Conservation (phyloP, 1,140 invertebrate species). For the Paraescarpia echinospica region DNA sequence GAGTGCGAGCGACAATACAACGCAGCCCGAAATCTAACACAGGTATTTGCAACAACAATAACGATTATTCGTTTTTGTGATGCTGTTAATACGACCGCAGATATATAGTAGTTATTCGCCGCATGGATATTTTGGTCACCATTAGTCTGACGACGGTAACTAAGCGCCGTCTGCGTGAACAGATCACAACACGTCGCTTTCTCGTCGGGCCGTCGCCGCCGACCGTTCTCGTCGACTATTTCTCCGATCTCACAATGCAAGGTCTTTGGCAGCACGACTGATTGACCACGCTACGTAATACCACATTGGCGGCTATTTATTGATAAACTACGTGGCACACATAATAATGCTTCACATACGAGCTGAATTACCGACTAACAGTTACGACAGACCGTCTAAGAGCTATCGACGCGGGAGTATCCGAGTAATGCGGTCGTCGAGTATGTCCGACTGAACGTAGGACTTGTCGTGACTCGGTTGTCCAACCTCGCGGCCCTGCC, state of each 20-base stretch:
- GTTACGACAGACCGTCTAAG: neutral
- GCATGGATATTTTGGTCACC: neutral
- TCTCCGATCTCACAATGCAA: neutral
- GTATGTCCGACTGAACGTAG: neutral
- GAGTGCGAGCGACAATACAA: neutral
- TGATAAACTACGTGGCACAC: neutral
- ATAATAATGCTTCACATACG: neutral
- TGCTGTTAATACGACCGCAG: neutral
- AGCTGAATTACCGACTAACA: neutral
- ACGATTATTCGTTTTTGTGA: neutral
- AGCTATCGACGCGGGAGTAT: neutral
- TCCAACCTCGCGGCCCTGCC: neutral
- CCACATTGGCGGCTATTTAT: neutral
- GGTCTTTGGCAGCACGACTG: neutral
- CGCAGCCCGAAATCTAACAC: neutral
- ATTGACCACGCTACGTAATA: neutral
- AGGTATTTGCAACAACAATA: neutral
- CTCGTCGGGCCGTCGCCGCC: no score
- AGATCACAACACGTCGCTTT: neutral
- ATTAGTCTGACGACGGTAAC: neutral
- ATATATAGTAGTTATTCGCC: neutral
- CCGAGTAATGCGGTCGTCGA: neutral
- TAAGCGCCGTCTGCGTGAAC: neutral
- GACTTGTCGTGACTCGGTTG: neutral
- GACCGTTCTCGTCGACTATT: neutral